phyloP scores from a whole-genome alignment of 1,140 invertebrate species.

The Tribolium madens region DNA sequence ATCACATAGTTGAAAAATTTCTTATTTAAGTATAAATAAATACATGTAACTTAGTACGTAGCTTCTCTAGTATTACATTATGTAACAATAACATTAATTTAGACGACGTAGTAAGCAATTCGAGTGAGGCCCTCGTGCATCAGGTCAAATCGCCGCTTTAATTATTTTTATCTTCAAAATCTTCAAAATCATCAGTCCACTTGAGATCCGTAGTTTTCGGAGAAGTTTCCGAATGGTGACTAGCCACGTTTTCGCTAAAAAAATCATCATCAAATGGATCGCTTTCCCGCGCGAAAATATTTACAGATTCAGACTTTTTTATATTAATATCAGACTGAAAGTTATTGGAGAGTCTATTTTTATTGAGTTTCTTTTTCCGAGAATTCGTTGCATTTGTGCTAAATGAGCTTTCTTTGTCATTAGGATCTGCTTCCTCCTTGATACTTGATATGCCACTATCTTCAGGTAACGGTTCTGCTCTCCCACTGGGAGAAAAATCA shows the following conservation, averaged over 20 bases:
- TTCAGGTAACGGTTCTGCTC: slow-evolving; percentile 58
- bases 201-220: slow-evolving; percentile 56
- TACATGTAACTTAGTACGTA: slow-evolving; percentile 12
- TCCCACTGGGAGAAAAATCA: slow-evolving; percentile 74
- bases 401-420: slow-evolving; percentile 58
- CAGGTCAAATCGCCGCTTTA: not conserved
- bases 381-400: slow-evolving; percentile 44
- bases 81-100: slow-evolving; percentile 39
- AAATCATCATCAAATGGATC: slow-evolving; percentile 92
- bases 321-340: slow-evolving; percentile 56
- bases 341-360: slow-evolving; percentile 53
- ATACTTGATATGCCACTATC: slow-evolving; percentile 58
- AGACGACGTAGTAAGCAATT: slow-evolving; percentile 10
- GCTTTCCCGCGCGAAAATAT: slow-evolving; percentile 83
- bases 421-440: slow-evolving; percentile 57
- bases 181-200: slow-evolving; percentile 61
- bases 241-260: slow-evolving; percentile 68
- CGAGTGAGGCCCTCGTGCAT: slow-evolving; percentile 6
- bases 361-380: slow-evolving; percentile 45
- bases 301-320: slow-evolving; percentile 88
- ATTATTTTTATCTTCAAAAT: slow-evolving; percentile 37
- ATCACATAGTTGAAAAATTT: not conserved
- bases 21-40: slow-evolving; percentile 6
- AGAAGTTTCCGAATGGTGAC: slow-evolving; percentile 6
- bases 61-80: slow-evolving; percentile 14